Evolutionary conservation across 2,888 invertebrate genomes (phyloP).

Genomic region (Agrochola litura): DNA sequence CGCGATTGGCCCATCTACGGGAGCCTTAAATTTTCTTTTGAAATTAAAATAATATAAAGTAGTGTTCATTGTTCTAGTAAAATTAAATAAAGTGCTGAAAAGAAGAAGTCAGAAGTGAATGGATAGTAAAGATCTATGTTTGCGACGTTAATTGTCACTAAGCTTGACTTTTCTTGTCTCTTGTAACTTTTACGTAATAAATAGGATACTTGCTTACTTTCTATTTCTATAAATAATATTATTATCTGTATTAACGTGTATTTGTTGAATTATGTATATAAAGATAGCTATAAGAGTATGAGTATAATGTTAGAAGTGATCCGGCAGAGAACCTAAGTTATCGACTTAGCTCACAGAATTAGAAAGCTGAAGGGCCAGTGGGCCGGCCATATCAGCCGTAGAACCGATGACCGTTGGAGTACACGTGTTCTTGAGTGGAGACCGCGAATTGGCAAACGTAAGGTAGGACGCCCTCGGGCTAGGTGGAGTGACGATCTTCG

Average conservation of each 20-base stretch:
- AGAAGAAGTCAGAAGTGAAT: background rate
- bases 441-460: too few relatives aligned
- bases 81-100: background rate
- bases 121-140: constrained; percentile 12
- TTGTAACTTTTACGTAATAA: constrained; percentile 9
- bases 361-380: too few relatives aligned
- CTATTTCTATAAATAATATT: constrained; percentile 6
- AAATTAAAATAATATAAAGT: background rate
- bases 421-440: too few relatives aligned
- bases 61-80: background rate
- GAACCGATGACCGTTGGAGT: too few relatives aligned
- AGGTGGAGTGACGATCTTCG: too few relatives aligned
- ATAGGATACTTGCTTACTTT: background rate
- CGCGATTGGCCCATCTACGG: background rate
- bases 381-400: too few relatives aligned
- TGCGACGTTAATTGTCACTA: constrained; percentile 10
- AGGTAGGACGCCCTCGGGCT: too few relatives aligned
- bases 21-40: background rate
- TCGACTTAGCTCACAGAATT: too few relatives aligned
- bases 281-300: too few relatives aligned
- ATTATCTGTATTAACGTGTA: background rate
- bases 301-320: too few relatives aligned
- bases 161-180: background rate
- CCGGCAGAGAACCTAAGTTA: too few relatives aligned
- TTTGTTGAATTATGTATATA: too few relatives aligned